Percentiles rank a stretch among this genome's conserved stretches.
Conservation (phyloP, 1,140 invertebrate species). For the Drosophila sturtevanti region DNA sequence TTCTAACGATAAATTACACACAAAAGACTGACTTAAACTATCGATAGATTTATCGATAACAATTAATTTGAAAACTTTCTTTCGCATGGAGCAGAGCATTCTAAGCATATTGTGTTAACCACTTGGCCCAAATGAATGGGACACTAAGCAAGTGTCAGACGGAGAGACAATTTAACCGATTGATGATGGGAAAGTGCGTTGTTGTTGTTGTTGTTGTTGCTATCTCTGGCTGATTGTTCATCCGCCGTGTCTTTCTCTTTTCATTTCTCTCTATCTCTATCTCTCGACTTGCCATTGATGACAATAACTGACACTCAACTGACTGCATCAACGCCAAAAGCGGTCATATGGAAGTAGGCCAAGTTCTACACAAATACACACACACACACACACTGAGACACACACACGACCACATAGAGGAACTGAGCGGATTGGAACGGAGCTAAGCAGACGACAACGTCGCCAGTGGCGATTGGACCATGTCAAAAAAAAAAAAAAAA, state of each 20-base stretch:
- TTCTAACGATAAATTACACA: too few relatives aligned
- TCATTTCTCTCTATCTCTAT: conserved; percentile 30
- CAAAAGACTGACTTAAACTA: too few relatives aligned
- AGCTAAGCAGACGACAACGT: conserved; percentile 12
- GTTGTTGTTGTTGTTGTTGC: background rate
- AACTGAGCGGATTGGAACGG: background rate
- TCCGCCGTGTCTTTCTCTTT: conserved; percentile 22
- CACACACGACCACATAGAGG: conserved; percentile 17
- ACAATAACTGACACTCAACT: conserved; percentile 19
- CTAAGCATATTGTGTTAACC: background rate
- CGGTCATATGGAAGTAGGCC: conserved; percentile 69
- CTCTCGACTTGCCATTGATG: conserved; percentile 21
- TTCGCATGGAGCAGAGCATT: too few relatives aligned
- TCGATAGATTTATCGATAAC: conserved; percentile 3
- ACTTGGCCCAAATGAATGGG: conserved; percentile 27
- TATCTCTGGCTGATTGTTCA: background rate
- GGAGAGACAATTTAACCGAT: conserved; percentile 16
- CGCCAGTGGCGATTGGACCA: conserved; percentile 35
- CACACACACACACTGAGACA: conserved; percentile 20
- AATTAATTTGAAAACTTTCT: background rate
- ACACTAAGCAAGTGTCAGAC: conserved; percentile 24
- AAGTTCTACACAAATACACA: conserved; percentile 45
- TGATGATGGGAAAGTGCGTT: conserved; percentile 61
- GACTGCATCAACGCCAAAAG: conserved; percentile 40
- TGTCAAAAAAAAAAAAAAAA: conserved; percentile 34